A percentile compares a stretch with the other conserved stretches of the same genome.
Conservation (phyloP, 1,140 invertebrate genomes). For the Tetranychus urticae region DNA sequence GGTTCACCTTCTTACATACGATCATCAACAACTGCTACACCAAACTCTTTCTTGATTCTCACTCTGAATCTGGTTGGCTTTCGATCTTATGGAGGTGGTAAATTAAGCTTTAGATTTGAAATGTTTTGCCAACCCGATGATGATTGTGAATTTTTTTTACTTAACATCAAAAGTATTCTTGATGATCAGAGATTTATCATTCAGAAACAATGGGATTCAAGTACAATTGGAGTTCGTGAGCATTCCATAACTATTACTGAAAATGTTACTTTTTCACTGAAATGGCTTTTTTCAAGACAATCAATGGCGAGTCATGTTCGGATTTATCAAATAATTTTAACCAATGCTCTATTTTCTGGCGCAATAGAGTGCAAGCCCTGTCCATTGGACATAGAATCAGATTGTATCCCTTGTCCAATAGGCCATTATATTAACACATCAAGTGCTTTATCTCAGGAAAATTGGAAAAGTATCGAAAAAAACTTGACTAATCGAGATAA, state of each 20-base stretch:
- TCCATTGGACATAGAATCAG: conserved; percentile 20
- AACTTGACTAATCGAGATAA: too few relatives aligned
- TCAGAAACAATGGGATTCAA: background rate
- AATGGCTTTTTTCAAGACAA: conserved; percentile 29
- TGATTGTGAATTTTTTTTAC: conserved; percentile 17
- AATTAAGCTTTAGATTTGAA: conserved; percentile 27
- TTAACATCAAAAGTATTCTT: background rate
- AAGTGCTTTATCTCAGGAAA: too few relatives aligned
- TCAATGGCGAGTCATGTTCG: conserved; percentile 20
- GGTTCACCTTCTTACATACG: conserved; percentile 3
- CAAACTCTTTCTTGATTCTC: conserved; percentile 25
- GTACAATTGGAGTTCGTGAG: background rate
- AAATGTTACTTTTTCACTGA: conserved; percentile 20
- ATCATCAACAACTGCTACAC: conserved; percentile 1
- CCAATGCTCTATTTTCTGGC: conserved; percentile 33
- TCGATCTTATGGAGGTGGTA: conserved; percentile 21
- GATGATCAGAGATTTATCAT: background rate
- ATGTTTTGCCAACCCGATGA: conserved; percentile 25
- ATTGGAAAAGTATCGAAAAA: too few relatives aligned
- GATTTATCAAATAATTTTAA: conserved; percentile 31
- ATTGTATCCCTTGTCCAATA: conserved; percentile 13
- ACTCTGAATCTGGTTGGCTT: conserved; percentile 27
- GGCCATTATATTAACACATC: conserved; percentile 3
- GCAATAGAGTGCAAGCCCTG: conserved; percentile 29
- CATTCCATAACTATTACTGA: background rate